A percentile compares a stretch with the other conserved stretches of the same genome.
These are phyloP conservation scores for Esperia sulphurella DNA, from an alignment of 2,888 invertebrate genomes.

Conservation along the genomic window DNA sequence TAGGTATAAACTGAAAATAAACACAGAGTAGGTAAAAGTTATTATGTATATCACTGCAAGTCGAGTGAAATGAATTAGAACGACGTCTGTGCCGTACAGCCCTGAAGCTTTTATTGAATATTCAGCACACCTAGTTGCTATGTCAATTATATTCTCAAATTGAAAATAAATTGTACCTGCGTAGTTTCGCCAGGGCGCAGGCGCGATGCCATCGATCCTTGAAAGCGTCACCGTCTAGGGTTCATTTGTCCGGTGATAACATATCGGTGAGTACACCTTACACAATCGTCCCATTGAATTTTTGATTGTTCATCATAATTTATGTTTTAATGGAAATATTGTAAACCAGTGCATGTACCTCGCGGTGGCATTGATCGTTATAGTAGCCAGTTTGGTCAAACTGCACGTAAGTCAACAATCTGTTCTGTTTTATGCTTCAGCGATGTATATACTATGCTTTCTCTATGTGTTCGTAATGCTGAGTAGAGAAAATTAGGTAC, in stretches of 20 bases:
- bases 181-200: slow-evolving; percentile 34
- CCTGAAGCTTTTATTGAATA: too few relatives aligned
- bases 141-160: neutral
- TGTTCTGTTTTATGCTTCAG: slow-evolving; percentile 2
- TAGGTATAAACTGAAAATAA: too few relatives aligned
- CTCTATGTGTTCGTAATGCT: too few relatives aligned
- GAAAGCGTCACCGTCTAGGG: slow-evolving; percentile 5
- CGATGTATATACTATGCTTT: neutral
- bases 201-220: slow-evolving; percentile 52
- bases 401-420: slow-evolving; percentile 62
- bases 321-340: slow-evolving; percentile 10
- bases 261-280: slow-evolving; percentile 58
- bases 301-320: slow-evolving; percentile 29
- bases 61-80: too few relatives aligned
- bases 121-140: too few relatives aligned
- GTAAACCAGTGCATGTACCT: slow-evolving; percentile 63
- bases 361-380: slow-evolving; percentile 71
- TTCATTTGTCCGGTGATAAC: slow-evolving; percentile 55
- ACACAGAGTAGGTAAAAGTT: too few relatives aligned
- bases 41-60: too few relatives aligned
- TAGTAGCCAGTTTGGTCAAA: slow-evolving; percentile 71
- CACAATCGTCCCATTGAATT: slow-evolving; percentile 22
- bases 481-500: too few relatives aligned
- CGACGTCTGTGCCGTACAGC: too few relatives aligned
- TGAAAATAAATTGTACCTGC: neutral